phyloP scores from a whole-genome alignment of 2,113 vertebrate genomes.

The Callorhinus ursinus region DNA sequence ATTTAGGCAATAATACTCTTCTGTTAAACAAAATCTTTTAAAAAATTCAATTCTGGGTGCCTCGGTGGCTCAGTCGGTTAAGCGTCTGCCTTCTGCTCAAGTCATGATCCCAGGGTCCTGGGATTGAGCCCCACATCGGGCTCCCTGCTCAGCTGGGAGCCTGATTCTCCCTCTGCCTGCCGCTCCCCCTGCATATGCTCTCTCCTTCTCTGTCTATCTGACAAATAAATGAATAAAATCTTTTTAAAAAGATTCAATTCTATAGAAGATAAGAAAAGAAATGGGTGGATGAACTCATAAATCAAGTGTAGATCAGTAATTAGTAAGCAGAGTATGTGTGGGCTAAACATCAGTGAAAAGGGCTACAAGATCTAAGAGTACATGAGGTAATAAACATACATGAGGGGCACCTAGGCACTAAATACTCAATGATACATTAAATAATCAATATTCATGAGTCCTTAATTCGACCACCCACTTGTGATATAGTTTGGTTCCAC shows the following conservation, averaged over 20 bases:
- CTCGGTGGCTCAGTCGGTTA: no score
- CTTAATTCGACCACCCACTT: neutral
- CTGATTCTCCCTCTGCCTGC: no score
- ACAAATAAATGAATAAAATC: no score
- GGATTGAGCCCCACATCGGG: no score
- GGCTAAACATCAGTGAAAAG: neutral
- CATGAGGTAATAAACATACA: neutral
- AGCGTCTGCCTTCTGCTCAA: no score
- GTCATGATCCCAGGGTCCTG: no score
- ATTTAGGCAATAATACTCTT: no score
- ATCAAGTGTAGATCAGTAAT: neutral
- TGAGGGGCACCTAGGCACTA: neutral
- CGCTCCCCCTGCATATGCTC: no score
- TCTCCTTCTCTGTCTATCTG: no score
- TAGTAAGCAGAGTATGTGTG: neutral
- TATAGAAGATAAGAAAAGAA: neutral
- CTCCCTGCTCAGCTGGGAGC: no score
- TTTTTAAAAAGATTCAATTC: neutral
- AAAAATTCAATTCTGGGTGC: no score
- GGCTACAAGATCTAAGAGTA: neutral
- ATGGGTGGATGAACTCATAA: neutral
- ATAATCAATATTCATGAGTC: neutral
- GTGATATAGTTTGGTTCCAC: neutral
- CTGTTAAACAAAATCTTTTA: no score
- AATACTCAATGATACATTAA: neutral